Evolutionary conservation across 2,888 invertebrate genomes (phyloP), one percentile per base, ranked within the genome.

Genomic region (Stenotaenia linearis): DNA sequence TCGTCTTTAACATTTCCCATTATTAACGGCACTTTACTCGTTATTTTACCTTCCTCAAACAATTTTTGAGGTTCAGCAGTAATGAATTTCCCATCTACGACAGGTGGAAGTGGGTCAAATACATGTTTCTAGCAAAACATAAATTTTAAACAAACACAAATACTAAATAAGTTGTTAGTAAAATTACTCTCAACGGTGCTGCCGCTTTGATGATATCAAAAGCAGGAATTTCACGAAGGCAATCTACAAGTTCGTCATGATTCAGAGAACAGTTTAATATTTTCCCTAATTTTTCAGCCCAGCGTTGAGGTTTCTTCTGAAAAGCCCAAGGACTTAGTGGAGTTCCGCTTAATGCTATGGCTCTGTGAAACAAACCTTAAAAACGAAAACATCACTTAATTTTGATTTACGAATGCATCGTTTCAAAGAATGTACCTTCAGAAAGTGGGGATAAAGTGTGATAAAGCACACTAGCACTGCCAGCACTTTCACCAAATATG

Each of bases 401-500:
- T 10, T 4, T 18, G 10, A 56, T 21, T 56, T 56, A 23, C 56
- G 18, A 56, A 56, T 6, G 4, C 56, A 56, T 32, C 5, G 4
- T 32, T n/a, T n/a, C n/a, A n/a, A n/a, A n/a, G n/a, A 15, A 18
- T 28, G 21, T 74, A 74, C 74, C 74, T 21, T 21, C 3, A 7
- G 74, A 74, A 23, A 74, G 74, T 12, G 74, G 74, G 4, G 74
- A 74, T 21, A 74, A 4, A 15, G 21, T 18, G 12, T 74, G 74
- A 30, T 74, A 74, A 18, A 74, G 12, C 15, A 21, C 21, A 21
- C 74, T 74, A 2, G 74, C 21, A 74, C 74, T 30, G 5, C 80
- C 80, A 30, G 80, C 80, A 18, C 78, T 78, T 32, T 80, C 56
- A 2, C 80, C 80, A 40, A 80, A 23, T n/a, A 80, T 40, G 6